Conservation (phyloP, 2,113 vertebrate species). For the Mormoops blainvillei region DNA sequence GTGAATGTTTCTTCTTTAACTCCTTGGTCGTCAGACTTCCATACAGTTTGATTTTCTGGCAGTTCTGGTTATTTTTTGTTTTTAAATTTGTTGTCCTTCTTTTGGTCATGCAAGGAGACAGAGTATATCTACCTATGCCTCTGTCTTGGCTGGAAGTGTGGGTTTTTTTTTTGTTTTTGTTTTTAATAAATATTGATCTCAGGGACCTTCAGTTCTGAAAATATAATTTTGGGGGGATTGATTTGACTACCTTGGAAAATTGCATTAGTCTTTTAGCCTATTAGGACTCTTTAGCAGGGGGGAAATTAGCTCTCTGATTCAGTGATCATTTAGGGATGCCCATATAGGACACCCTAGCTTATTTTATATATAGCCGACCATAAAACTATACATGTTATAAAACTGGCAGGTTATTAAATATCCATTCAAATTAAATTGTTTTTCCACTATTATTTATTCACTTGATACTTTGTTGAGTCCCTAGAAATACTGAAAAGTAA, state of each 20-base stretch:
- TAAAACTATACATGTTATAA: neutral
- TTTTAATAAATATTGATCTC: neutral
- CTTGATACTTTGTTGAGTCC: neutral
- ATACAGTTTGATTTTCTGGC: too few relatives aligned
- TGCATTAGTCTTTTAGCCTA: neutral
- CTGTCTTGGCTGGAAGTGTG: too few relatives aligned
- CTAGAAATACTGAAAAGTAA: neutral
- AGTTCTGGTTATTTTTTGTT: too few relatives aligned
- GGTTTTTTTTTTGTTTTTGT: neutral
- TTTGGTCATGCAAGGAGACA: too few relatives aligned
- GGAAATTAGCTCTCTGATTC: neutral
- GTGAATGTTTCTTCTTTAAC: too few relatives aligned
- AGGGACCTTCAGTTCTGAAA: neutral
- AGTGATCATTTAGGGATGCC: neutral
- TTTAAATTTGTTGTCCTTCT: too few relatives aligned
- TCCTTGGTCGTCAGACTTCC: too few relatives aligned
- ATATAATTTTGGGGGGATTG: neutral
- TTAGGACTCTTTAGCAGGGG: neutral
- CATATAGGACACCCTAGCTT: neutral
- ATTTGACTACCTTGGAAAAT: neutral
- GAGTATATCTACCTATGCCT: too few relatives aligned
- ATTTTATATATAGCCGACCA: neutral
- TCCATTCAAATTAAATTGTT: neutral
- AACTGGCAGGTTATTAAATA: constrained; percentile 25
- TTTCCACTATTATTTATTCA: neutral